Evolutionary conservation across 2,113 vertebrate genomes (phyloP), one percentile per base, ranked within the genome.

Genomic region (Nerophis lumbriciformis): DNA sequence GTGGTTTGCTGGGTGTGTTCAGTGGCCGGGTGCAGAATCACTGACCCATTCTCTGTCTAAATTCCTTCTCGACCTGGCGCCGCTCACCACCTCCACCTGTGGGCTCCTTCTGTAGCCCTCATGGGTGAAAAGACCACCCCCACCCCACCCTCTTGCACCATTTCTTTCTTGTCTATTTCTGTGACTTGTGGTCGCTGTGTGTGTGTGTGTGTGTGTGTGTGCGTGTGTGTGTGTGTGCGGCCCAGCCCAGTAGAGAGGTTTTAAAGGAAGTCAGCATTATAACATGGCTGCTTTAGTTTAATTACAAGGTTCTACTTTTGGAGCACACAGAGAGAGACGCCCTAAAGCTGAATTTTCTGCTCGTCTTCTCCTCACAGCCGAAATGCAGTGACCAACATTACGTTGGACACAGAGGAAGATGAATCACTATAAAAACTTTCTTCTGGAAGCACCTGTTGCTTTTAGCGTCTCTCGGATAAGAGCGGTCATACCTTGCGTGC

Each of bases 201-300:
- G 45, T 37, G 90, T 89, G 88, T 86, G 83, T 83, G 82, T 45
- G 42, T 44, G 42, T 5, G 42, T 12, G 42, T 44, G 42, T 11
- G 42, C 3, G 42, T 44, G 42, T 5, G 42, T 44, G 42, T 76
- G 75, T 59, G 71, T 88, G 83, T 85, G 80, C 80, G 49, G 88
- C 90, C 90, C 89, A 80, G 89, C 90, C 90, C 88, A 85, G 84
- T 88, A 92, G 90, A 92, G 90, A 89, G 83, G 85, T 82, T 88
- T 87, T 64, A 84, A 84, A 88, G 90, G 86, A 90, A 90, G 87
- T 89, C 88, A 85, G 81, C 87, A 84, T 79, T 90, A 90, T 90
- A 91, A 89, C 85, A 85, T 84, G 85, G 84, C 73, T 59, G 85
- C 85, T 91, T 90, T 86, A 90, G 86, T 90, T 87, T 92, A 92